A percentile compares a stretch with the other conserved stretches of the same genome.
These are phyloP conservation scores for Sandelia bainsii DNA, from an alignment of 2,797 vertebrate genomes.

Conservation along the genomic window DNA sequence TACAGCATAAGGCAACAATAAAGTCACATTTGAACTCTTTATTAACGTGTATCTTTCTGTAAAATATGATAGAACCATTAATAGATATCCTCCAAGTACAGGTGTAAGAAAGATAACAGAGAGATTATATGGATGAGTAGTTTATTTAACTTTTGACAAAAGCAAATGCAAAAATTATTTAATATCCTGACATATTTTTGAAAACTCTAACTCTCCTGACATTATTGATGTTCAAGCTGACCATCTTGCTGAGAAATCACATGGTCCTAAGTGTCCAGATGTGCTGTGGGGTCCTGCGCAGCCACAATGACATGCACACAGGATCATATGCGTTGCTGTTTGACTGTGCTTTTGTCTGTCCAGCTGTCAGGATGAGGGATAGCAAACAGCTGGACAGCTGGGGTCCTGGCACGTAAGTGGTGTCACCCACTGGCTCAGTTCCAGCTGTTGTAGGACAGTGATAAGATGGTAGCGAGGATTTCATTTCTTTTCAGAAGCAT, in stretches of 20 bases:
- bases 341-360: slow-evolving; percentile 55
- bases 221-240: slow-evolving; percentile 10
- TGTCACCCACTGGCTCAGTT: slow-evolving; percentile 64
- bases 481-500: slow-evolving; percentile 7
- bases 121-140: background rate
- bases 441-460: slow-evolving; percentile 79
- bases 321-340: slow-evolving; percentile 50
- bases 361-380: slow-evolving; percentile 83
- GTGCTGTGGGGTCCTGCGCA: slow-evolving; percentile 49
- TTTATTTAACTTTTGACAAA: background rate
- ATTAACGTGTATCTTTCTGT: background rate
- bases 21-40: background rate
- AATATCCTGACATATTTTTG: background rate
- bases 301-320: slow-evolving; percentile 61
- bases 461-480: slow-evolving; percentile 43
- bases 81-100: too few species aligned
- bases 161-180: background rate
- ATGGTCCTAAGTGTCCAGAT: slow-evolving; percentile 36
- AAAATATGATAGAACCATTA: too few species aligned
- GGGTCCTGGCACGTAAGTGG: slow-evolving; percentile 69
- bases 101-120: too few species aligned
- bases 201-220: slow-evolving; percentile 9
- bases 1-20: background rate
- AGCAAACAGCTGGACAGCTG: slow-evolving; percentile 83
- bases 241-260: slow-evolving; percentile 35